A percentile compares a stretch with the other conserved stretches of the same genome.
These are phyloP conservation scores for Ctenosaura bakeri DNA, from an alignment of 2,797 vertebrate genomes.

Conservation along the genomic window DNA sequence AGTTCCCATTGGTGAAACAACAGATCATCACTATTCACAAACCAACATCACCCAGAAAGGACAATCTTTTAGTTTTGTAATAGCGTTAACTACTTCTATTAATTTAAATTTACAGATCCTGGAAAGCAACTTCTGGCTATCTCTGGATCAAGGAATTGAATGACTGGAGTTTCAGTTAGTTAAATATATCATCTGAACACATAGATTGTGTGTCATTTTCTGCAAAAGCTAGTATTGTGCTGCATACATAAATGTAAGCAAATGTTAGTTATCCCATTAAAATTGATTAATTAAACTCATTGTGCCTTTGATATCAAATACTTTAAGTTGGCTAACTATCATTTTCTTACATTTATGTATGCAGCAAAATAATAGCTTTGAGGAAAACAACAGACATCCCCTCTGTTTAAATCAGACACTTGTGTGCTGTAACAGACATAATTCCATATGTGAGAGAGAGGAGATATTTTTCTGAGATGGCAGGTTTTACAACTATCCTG, in stretches of 20 bases:
- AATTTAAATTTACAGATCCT: background rate
- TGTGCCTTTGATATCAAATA: background rate
- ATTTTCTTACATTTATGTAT: background rate
- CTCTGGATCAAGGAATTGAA: background rate
- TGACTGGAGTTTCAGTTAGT: background rate
- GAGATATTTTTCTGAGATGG: background rate
- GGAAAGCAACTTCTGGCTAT: background rate
- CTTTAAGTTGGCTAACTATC: background rate
- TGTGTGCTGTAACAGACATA: background rate
- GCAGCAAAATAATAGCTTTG: background rate
- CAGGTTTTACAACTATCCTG: background rate
- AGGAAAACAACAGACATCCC: background rate
- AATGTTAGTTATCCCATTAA: background rate
- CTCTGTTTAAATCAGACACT: background rate
- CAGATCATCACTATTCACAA: conserved; percentile 3
- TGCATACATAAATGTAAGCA: background rate
- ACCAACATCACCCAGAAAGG: background rate
- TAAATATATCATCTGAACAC: background rate
- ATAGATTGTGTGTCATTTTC: background rate
- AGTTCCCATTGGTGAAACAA: background rate
- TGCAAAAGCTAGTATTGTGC: background rate
- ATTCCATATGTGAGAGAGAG: background rate
- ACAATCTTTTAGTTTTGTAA: background rate
- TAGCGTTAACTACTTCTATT: background rate
- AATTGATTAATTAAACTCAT: background rate